phyloP scores from a whole-genome alignment of 2,888 invertebrate genomes.

The Notodonta dromedarius region DNA sequence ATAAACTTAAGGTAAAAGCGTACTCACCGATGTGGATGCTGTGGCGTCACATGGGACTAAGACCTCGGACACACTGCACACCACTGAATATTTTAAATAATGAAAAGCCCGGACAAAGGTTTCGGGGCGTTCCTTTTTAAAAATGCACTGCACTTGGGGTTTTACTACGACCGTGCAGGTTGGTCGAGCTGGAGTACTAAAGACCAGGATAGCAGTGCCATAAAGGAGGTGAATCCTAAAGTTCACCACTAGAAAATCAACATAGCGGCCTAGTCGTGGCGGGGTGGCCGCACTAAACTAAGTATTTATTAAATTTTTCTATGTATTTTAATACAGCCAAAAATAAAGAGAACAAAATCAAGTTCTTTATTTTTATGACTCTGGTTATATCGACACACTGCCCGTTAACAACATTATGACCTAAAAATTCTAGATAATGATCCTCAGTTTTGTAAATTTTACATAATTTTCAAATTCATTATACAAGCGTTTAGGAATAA shows the following conservation, averaged over 20 bases:
- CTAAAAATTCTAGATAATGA: neutral
- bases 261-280: neutral
- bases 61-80: conserved; percentile 68
- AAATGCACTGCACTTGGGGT: conserved; percentile 80
- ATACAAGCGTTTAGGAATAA: conserved; percentile 8
- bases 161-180: conserved; percentile 80
- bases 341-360: neutral
- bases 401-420: neutral
- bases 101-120: conserved; percentile 69
- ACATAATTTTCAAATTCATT: conserved; percentile 15
- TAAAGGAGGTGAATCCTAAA: conserved; percentile 71
- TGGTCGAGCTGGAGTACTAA: conserved; percentile 72
- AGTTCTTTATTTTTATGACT: too few relatives aligned
- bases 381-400: too few relatives aligned
- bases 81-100: conserved; percentile 82
- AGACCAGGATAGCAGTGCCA: conserved; percentile 68
- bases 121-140: conserved; percentile 79
- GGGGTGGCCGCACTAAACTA: neutral
- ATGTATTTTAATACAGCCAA: neutral
- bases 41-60: conserved; percentile 54
- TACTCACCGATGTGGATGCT: conserved; percentile 62
- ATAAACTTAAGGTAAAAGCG: conserved; percentile 54
- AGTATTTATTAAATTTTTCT: neutral
- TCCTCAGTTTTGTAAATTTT: conserved; percentile 1
- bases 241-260: conserved; percentile 53